Evolutionary conservation across 2,113 vertebrate genomes (phyloP), one percentile per base, ranked within the genome.

Genomic region (Chaetura pelagica): DNA sequence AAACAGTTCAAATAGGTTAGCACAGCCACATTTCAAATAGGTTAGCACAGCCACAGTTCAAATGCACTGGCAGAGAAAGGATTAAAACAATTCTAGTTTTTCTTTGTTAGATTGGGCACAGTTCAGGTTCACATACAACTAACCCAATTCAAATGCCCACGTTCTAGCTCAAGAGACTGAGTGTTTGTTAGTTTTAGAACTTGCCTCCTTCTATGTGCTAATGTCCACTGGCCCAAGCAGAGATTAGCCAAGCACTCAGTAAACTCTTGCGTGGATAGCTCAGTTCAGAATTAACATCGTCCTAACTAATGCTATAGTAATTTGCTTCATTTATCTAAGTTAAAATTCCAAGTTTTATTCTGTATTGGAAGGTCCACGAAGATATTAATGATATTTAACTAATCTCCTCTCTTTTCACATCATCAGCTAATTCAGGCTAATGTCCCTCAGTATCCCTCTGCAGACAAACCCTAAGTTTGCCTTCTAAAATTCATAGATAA

Each of bases 151-250:
- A 42, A 14, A 44, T 78, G 75, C 74, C 64, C 24, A 6, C 4
- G 3, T 4, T 21, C 63, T 4, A 1, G 6, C 7, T 35, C 2
- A 0, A 8, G 9, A 23, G 21, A 54, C 0, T 7, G 5, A 2
- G 0, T 3, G 22, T 2, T 16, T n/a, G 10, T 7, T 59, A 34
- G 35, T 78, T 15, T 68, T 35, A 44, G 69, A 61, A 48, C 35
- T 76, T 66, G 51, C 24, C 52, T 46, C 2, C 30, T 15, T 3
- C 11, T 13, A 29, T 13, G 51, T 34, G 51, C 63, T 62, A 10
- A 49, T 29, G 54, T 35, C 57, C 2, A 0, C 63, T 64, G 51
- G 35, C 13, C 40, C n/a, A 9, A 18, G 14, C 21, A 9, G 0
- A 0, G 29, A 40, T 24, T 40, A 21, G 9, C 27, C 21, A 46